These are phyloP conservation scores for Girardinus metallicus DNA, from an alignment of 2,797 vertebrate genomes.

Conservation along the genomic window DNA sequence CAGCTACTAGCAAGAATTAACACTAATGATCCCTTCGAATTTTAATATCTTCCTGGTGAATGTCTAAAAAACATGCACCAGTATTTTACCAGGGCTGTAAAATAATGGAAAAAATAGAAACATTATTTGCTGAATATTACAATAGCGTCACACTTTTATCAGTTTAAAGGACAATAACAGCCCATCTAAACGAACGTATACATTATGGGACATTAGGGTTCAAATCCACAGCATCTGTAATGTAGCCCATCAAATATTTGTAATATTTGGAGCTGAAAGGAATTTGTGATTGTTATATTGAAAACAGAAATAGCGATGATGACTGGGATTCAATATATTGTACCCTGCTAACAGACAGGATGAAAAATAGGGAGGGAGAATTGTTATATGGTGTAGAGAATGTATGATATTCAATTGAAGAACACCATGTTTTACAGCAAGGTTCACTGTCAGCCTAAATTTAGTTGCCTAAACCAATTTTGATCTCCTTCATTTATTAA, in stretches of 20 bases:
- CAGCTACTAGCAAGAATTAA: background rate
- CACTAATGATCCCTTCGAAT: background rate
- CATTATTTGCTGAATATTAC: background rate
- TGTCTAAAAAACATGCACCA: background rate
- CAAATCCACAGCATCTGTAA: background rate
- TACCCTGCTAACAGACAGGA: background rate
- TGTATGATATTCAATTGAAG: constrained; percentile 27
- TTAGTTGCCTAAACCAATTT: constrained; percentile 43
- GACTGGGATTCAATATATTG: background rate
- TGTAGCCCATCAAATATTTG: background rate
- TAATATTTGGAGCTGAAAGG: background rate
- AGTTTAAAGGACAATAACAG: background rate
- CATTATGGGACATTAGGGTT: background rate
- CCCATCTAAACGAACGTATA: background rate
- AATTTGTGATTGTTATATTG: background rate
- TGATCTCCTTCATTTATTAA: constrained; percentile 62
- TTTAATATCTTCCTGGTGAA: background rate
- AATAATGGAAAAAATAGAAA: background rate
- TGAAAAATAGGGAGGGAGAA: background rate
- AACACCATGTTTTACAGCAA: constrained; percentile 44
- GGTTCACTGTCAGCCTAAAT: constrained; percentile 3
- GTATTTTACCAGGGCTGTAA: background rate
- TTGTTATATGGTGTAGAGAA: background rate
- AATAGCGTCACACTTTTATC: background rate
- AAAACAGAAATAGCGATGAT: background rate